Evolutionary conservation across 1,140 invertebrate species (phyloP).

Genomic region (Bombus pascuorum): DNA sequence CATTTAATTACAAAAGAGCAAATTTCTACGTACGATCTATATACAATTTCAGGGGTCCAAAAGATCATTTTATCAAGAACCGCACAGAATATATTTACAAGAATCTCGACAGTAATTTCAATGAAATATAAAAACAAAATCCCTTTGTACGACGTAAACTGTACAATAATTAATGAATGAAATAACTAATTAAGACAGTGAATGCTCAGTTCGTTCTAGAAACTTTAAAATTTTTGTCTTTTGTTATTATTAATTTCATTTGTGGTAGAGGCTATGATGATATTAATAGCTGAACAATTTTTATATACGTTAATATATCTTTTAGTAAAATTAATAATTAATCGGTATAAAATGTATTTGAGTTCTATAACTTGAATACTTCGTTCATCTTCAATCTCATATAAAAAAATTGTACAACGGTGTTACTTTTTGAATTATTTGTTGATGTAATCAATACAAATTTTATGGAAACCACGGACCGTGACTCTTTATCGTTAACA

Average conservation of each 20-base stretch:
- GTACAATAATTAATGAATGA: constrained; percentile 22
- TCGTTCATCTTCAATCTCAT: constrained; percentile 7
- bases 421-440: neutral
- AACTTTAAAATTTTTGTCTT: neutral
- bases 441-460: neutral
- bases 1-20: constrained; percentile 51
- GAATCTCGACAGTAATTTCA: constrained; percentile 33
- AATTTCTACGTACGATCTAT: constrained; percentile 35
- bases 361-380: neutral
- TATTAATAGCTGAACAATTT: neutral
- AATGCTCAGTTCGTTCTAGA: neutral
- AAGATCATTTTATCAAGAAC: constrained; percentile 38
- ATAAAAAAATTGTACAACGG: constrained; percentile 41
- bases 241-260: constrained; percentile 18
- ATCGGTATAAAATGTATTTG: neutral
- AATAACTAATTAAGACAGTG: constrained; percentile 7
- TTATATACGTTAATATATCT: neutral
- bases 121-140: constrained; percentile 25
- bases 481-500: constrained; percentile 62
- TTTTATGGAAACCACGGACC: neutral
- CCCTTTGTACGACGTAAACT: constrained; percentile 5
- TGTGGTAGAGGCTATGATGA: neutral
- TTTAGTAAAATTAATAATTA: constrained; percentile 16
- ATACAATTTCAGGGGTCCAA: constrained; percentile 38
- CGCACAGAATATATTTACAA: constrained; percentile 49